Percentiles rank a stretch among this genome's conserved stretches.
Evolutionary conservation across 2,797 vertebrate species (phyloP).

Genomic region (Diglossa cyanea): DNA sequence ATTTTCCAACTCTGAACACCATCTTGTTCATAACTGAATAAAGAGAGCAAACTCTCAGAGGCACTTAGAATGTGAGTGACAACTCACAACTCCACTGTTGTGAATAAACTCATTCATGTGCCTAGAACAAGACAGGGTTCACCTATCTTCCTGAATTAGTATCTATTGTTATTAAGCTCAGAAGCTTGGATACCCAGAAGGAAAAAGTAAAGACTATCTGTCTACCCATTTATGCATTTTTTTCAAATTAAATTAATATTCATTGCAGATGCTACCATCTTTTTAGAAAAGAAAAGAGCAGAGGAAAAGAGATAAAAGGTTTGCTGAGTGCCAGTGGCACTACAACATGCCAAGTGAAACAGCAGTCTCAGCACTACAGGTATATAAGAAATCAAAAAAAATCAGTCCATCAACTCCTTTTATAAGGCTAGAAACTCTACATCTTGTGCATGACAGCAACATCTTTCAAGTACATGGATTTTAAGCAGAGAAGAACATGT

Average conservation of each 20-base stretch:
- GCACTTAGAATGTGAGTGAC: neutral
- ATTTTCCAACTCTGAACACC: neutral
- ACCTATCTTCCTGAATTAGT: neutral
- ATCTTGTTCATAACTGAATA: neutral
- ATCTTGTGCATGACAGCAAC: conserved; percentile 25
- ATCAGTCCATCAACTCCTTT: conserved; percentile 8
- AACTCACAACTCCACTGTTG: neutral
- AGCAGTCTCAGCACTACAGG: conserved; percentile 44
- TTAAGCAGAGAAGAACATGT: neutral
- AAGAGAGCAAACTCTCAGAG: neutral
- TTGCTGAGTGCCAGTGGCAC: conserved; percentile 37
- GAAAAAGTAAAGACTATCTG: conserved; percentile 7
- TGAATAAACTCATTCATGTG: neutral
- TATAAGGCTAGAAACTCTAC: neutral
- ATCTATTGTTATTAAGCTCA: neutral
- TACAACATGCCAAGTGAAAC: neutral
- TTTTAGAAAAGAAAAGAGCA: neutral
- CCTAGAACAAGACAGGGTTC: neutral
- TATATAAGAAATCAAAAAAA: conserved; percentile 15
- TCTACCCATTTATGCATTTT: neutral
- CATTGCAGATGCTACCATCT: neutral
- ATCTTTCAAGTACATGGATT: conserved; percentile 32
- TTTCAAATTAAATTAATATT: conserved; percentile 39
- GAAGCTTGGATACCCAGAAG: neutral
- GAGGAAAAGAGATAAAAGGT: conserved; percentile 54